phyloP scores from a whole-genome alignment of 2,888 invertebrate genomes.

The Scaptomyza reducta region DNA sequence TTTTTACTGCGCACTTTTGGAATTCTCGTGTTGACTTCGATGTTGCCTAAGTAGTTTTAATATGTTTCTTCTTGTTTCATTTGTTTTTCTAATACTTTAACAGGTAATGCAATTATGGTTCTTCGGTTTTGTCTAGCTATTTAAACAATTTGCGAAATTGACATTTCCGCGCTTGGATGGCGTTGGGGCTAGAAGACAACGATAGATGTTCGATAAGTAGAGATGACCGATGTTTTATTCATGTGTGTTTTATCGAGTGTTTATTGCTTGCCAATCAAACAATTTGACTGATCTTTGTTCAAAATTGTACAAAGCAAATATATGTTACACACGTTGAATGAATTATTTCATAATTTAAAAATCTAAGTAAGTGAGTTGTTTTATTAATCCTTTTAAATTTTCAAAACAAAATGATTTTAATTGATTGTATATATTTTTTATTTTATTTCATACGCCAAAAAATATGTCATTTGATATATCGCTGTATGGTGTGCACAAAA shows the following conservation, averaged over 20 bases:
- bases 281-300: too few relatives aligned
- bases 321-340: not conserved
- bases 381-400: too few relatives aligned
- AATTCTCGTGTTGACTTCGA: conserved; percentile 4
- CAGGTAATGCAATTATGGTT: not conserved
- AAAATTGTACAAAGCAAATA: not conserved
- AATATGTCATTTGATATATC: too few relatives aligned
- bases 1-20: conserved; percentile 74
- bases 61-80: not conserved
- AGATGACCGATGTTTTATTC: not conserved
- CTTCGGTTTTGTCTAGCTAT: conserved; percentile 6
- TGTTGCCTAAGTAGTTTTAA: not conserved
- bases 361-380: too few relatives aligned
- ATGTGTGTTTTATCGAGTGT: not conserved
- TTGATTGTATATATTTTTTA: too few relatives aligned
- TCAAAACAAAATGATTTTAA: too few relatives aligned
- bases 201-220: conserved; percentile 38
- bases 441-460: too few relatives aligned
- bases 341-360: too few relatives aligned
- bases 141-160: conserved; percentile 66
- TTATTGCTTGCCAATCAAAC: not conserved
- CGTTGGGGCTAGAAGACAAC: conserved; percentile 29
- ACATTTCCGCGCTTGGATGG: conserved; percentile 66
- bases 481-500: too few relatives aligned
- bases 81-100: not conserved